phyloP scores from a whole-genome alignment of 2,113 vertebrate genomes.

The Xiphophorus couchianus region DNA sequence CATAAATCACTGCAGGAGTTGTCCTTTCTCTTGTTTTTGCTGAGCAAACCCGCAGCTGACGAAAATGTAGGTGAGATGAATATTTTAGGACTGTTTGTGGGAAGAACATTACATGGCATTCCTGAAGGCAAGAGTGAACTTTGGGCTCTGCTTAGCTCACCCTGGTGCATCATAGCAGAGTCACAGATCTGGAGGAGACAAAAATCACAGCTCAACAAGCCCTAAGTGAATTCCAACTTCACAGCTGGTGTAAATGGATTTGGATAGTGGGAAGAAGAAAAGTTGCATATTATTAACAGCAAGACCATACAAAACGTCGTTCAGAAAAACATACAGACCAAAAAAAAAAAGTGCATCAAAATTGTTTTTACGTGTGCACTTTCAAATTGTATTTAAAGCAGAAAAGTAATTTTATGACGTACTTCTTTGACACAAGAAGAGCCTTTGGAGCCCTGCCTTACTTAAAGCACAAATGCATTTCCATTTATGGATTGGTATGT shows the following conservation, averaged over 20 bases:
- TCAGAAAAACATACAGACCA: no score
- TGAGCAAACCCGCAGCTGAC: conserved; percentile 15
- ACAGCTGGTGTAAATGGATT: neutral
- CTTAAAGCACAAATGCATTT: no score
- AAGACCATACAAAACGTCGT: no score
- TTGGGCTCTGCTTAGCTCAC: neutral
- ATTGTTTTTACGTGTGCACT: no score
- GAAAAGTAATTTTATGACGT: no score
- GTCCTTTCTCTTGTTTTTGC: conserved; percentile 7
- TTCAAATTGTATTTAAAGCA: no score
- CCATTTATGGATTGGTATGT: no score
- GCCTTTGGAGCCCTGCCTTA: no score
- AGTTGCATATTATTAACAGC: no score
- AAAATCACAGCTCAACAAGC: neutral
- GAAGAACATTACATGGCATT: neutral
- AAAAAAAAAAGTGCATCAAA: no score
- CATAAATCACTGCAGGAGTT: conserved; percentile 45
- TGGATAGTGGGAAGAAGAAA: no score
- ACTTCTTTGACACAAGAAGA: no score
- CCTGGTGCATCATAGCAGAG: neutral
- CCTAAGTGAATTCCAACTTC: neutral
- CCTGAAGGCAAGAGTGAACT: conserved; percentile 3
- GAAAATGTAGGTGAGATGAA: conserved; percentile 6
- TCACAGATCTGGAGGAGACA: neutral
- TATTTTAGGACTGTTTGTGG: conserved; percentile 2